Evolutionary conservation across 1,140 invertebrate genomes (phyloP).

Genomic region (Colletes latitarsis): DNA sequence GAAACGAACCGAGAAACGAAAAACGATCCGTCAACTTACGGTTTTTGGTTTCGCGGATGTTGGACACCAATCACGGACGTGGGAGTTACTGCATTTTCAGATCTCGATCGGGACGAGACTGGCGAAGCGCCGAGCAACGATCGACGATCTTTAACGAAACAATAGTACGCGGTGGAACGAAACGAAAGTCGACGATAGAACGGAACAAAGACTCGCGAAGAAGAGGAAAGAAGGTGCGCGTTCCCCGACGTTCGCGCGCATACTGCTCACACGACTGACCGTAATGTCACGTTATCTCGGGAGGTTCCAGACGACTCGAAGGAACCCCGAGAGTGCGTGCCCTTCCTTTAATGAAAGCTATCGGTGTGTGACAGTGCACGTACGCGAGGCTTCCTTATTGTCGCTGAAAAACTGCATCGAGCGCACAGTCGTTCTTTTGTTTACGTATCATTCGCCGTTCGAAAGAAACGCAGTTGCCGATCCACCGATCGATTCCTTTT

Average conservation of each 20-base stretch:
- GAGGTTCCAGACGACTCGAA: slow-evolving; percentile 54
- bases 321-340: slow-evolving; percentile 64
- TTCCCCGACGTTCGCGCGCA: slow-evolving; percentile 52
- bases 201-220: slow-evolving; percentile 17
- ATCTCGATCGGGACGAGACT: too few relatives aligned
- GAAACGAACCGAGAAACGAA: not conserved
- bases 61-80: slow-evolving; percentile 8
- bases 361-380: slow-evolving; percentile 5
- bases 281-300: slow-evolving; percentile 68
- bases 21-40: slow-evolving; percentile 13
- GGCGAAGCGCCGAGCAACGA: too few relatives aligned
- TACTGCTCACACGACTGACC: slow-evolving; percentile 54
- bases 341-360: slow-evolving; percentile 42
- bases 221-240: slow-evolving; percentile 37
- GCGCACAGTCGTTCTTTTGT: slow-evolving; percentile 3
- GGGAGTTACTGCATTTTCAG: slow-evolving; percentile 12
- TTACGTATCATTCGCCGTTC: slow-evolving; percentile 15
- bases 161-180: not conserved
- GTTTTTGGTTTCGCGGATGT: not conserved
- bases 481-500: not conserved
- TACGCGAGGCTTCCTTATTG: slow-evolving; percentile 41
- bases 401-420: slow-evolving; percentile 23
- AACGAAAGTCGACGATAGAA: not conserved
- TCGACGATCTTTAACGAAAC: not conserved
- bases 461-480: not conserved